Evolutionary conservation across 2,888 invertebrate species (phyloP), one percentile per base, ranked within the genome.

Genomic region (Chouioia cunea): DNA sequence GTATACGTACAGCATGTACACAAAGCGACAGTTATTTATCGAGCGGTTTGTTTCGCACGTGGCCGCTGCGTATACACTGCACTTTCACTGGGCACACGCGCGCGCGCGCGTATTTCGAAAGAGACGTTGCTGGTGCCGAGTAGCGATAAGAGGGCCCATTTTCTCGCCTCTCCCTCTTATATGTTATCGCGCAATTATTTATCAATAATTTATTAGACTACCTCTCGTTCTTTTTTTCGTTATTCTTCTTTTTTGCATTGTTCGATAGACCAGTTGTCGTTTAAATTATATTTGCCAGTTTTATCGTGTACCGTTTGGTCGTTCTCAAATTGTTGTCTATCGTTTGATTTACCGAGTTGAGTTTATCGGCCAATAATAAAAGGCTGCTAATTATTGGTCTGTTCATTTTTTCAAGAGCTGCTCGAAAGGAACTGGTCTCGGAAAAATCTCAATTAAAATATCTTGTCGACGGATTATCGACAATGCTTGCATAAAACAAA

Each of bases 21-120:
- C 46, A 22, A 36, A 27, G 12, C 8, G 22, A 43, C 52, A 27
- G n/a, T 70, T 70, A 70, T 70, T 70, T 69, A 69, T 59, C 64
- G 59, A 44, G 58, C 47, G 54, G 58, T 64, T 64, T 46, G n/a
- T 36, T 64, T 64, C 64, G 58, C 64, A 52, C 20, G 58, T 63
- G 64, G 64, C 53, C 58, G 64, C 69, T 36, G 36, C 22, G 54
- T n/a, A 43, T 36, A 36, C n/a, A 36, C 36, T 36, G 36, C 20
- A 63, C 69, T 69, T 69, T 64, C 69, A 69, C 69, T 36, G n/a
- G n/a, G n/a, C n/a, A n/a, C 68, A 4, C 22, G 15, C 20, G 59
- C 46, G n/a, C n/a, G n/a, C 15, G 43, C 22, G 54, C 14, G 22
- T 36, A 36, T 68, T 68, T 68, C 62, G 68, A 68, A 62, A 68